Evolutionary conservation across 2,888 invertebrate species (phyloP).

Genomic region (Conchocele bisecta): DNA sequence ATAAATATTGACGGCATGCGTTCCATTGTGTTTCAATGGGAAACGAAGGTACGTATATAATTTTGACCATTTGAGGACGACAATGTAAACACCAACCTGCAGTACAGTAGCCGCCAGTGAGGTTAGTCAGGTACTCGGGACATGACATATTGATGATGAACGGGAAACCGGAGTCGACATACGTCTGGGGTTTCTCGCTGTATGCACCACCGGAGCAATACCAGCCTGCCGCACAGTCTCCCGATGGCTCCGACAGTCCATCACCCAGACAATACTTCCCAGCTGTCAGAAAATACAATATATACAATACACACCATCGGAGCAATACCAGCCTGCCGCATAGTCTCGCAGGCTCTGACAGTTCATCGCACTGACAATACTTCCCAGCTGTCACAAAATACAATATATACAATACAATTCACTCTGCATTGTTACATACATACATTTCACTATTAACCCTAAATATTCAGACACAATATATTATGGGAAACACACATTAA

Average conservation of each 20-base stretch:
- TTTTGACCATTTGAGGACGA: too few species aligned
- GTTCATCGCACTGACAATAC: conserved; percentile 76
- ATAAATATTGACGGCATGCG: too few species aligned
- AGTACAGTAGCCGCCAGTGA: conserved; percentile 78
- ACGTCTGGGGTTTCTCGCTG: conserved; percentile 69
- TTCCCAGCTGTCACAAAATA: conserved; percentile 70
- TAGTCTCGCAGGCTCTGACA: conserved; percentile 78
- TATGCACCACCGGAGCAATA: conserved; percentile 79
- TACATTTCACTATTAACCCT: too few species aligned
- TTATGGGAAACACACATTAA: too few species aligned
- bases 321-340: conserved; percentile 80
- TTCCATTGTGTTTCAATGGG: too few species aligned
- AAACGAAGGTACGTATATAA: too few species aligned
- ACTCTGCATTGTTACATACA: too few species aligned
- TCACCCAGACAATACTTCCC: conserved; percentile 78
- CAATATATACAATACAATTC: conserved; percentile 57
- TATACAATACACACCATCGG: conserved; percentile 73
- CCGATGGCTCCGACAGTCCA: conserved; percentile 76
- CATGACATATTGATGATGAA: conserved; percentile 71
- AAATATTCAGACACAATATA: too few species aligned
- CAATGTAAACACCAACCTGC: conserved; percentile 77
- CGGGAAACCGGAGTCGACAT: conserved; percentile 61
- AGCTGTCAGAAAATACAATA: conserved; percentile 58
- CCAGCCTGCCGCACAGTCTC: conserved; percentile 79
- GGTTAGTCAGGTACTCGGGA: conserved; percentile 78